Evolutionary conservation across 2,797 vertebrate genomes (phyloP).

Genomic region (Sebastes vulpes): DNA sequence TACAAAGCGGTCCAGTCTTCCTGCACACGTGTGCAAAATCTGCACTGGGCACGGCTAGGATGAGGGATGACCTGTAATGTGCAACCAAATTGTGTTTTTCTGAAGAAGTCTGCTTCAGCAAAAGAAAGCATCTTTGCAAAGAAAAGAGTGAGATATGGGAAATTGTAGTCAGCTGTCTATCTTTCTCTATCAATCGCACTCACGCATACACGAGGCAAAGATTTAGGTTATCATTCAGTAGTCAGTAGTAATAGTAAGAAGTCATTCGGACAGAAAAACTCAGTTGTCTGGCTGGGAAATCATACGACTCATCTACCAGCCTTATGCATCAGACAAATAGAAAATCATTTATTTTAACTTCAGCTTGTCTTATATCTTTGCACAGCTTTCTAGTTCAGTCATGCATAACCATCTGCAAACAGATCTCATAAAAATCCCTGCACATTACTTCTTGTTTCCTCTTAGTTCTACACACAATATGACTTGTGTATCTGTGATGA

Average conservation of each 20-base stretch:
- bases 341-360: not conserved
- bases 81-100: constrained; percentile 9
- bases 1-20: not conserved
- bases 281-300: not conserved
- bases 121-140: constrained; percentile 2
- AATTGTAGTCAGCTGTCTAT: not conserved
- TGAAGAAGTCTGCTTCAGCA: not conserved
- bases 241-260: not conserved
- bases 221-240: not conserved
- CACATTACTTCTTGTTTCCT: constrained; percentile 5
- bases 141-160: not conserved
- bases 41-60: constrained; percentile 6
- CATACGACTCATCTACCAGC: not conserved
- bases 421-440: constrained; percentile 5
- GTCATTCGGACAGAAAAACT: not conserved
- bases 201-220: not conserved
- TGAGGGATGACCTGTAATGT: constrained; percentile 12
- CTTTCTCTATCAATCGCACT: not conserved
- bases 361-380: not conserved
- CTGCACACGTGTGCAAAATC: constrained; percentile 28
- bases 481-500: constrained; percentile 15
- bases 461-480: not conserved
- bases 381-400: not conserved
- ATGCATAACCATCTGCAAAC: constrained; percentile 5
- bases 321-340: not conserved